Evolutionary conservation across 2,888 invertebrate species (phyloP).

Genomic region (Biston betularia): DNA sequence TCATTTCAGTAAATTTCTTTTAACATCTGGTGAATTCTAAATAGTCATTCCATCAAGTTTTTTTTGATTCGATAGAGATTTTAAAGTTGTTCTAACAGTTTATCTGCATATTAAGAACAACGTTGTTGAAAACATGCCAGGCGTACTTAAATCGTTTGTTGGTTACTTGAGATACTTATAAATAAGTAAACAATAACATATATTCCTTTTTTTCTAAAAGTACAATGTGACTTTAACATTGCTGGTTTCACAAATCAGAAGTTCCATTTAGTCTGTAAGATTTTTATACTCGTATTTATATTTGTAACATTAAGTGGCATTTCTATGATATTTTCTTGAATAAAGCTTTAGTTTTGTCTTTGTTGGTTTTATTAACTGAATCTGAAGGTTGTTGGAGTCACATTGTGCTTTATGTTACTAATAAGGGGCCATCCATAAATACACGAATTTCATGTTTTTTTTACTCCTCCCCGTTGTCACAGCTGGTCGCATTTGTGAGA

Average conservation of each 20-base stretch:
- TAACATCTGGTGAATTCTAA: too few relatives aligned
- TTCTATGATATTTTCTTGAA: slow-evolving; percentile 31
- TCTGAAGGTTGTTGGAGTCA: slow-evolving; percentile 57
- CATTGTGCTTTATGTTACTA: slow-evolving; percentile 45
- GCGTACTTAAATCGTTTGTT: background rate
- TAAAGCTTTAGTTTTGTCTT: slow-evolving; percentile 44
- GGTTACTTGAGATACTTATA: background rate
- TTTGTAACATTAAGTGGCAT: slow-evolving; percentile 18
- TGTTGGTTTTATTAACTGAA: slow-evolving; percentile 51
- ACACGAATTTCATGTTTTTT: too few relatives aligned
- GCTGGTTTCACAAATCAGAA: slow-evolving; percentile 5
- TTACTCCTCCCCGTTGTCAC: too few relatives aligned
- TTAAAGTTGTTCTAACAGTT: too few relatives aligned
- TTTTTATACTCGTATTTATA: slow-evolving; percentile 13
- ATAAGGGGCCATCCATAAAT: background rate
- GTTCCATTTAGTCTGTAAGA: slow-evolving; percentile 25
- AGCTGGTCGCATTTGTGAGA: too few relatives aligned
- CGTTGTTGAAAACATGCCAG: background rate
- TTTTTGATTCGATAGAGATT: too few relatives aligned
- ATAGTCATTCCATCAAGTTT: too few relatives aligned
- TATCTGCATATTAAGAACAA: too few relatives aligned
- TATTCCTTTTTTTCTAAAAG: slow-evolving; percentile 5
- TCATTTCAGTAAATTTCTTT: too few relatives aligned
- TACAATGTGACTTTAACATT: slow-evolving; percentile 45
- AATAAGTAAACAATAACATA: background rate